A percentile compares a stretch with the other conserved stretches of the same genome.
Evolutionary conservation across 2,797 vertebrate species (phyloP).

Genomic region (Nothura maculosa): DNA sequence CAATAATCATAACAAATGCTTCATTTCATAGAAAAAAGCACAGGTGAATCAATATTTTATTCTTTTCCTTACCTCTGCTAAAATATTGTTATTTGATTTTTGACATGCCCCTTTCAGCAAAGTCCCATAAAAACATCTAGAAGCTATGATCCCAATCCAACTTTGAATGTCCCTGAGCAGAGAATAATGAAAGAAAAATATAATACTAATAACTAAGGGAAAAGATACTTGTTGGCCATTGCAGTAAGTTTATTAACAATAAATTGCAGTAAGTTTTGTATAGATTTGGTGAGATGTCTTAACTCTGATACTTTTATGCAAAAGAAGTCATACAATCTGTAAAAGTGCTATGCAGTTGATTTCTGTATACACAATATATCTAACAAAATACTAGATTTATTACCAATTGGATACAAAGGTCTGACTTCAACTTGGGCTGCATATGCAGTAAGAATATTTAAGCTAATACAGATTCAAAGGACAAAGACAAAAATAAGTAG

Average conservation of each 20-base stretch:
- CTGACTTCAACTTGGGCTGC: neutral
- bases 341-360: neutral
- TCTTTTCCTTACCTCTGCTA: neutral
- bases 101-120: neutral
- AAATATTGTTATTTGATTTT: neutral
- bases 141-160: neutral
- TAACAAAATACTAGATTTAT: neutral
- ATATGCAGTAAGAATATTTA: neutral
- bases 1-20: neutral
- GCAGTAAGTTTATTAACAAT: neutral
- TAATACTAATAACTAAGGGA: neutral
- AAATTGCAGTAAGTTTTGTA: neutral
- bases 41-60: neutral
- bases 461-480: neutral
- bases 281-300: neutral
- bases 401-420: neutral
- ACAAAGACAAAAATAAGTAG: neutral
- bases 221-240: neutral
- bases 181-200: neutral
- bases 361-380: neutral
- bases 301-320: too few species aligned
- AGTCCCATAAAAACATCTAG: too few species aligned
- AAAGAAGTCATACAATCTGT: neutral
- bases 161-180: neutral
- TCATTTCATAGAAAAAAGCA: neutral